Percentiles rank a stretch among this genome's conserved stretches.
Evolutionary conservation across 1,140 invertebrate genomes (phyloP).

Genomic region (Helicoverpa zea): DNA sequence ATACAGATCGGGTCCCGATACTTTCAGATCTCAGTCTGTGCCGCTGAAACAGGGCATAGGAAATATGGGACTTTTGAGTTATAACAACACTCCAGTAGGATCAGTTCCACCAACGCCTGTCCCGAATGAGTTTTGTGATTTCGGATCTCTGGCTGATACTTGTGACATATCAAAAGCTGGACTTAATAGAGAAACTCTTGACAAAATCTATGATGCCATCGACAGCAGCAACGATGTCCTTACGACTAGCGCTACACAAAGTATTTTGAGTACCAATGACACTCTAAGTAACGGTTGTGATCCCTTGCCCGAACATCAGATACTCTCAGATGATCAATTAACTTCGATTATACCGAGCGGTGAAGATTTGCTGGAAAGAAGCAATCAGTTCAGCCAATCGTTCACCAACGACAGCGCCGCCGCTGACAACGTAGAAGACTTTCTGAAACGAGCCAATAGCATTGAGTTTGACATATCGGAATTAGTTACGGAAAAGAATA

Average conservation of each 20-base stretch:
- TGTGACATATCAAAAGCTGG: slow-evolving; percentile 86
- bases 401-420: slow-evolving; percentile 66
- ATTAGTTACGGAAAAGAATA: slow-evolving; percentile 77
- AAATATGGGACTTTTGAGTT: slow-evolving; percentile 78
- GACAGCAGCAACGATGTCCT: slow-evolving; percentile 84
- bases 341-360: slow-evolving; percentile 71
- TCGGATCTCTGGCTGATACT: slow-evolving; percentile 87
- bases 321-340: slow-evolving; percentile 74
- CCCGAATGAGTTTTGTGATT: slow-evolving; percentile 90
- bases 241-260: slow-evolving; percentile 66
- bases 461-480: slow-evolving; percentile 82
- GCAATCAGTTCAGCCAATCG: slow-evolving; percentile 71
- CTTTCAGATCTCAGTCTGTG: slow-evolving; percentile 91
- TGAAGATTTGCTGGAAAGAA: slow-evolving; percentile 68
- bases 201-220: slow-evolving; percentile 86
- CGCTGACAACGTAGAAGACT: slow-evolving; percentile 77
- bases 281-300: slow-evolving; percentile 77
- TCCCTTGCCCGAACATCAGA: slow-evolving; percentile 70
- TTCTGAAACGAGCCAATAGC: slow-evolving; percentile 79
- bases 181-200: slow-evolving; percentile 84
- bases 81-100: slow-evolving; percentile 88
- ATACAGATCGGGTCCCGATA: slow-evolving; percentile 70
- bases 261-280: slow-evolving; percentile 70
- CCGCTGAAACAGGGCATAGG: slow-evolving; percentile 88
- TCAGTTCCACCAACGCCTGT: slow-evolving; percentile 91